Conservation (phyloP, 2,797 vertebrate genomes). For the Silurus aristotelis region DNA sequence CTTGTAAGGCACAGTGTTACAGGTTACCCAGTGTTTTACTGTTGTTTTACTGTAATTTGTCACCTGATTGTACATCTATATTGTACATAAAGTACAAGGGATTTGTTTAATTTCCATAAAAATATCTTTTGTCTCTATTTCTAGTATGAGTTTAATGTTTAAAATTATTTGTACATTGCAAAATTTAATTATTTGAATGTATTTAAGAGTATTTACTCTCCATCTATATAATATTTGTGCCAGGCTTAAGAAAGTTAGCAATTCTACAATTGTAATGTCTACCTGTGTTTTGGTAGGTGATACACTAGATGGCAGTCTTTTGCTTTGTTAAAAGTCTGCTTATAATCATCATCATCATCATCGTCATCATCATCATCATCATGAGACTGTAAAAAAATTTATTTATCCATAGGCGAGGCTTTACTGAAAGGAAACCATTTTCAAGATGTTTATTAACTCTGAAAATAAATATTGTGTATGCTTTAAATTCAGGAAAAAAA, state of each 20-base stretch:
- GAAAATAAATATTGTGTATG: not conserved
- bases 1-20: not conserved
- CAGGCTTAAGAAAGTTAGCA: not conserved
- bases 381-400: not conserved
- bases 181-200: not conserved
- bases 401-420: not conserved
- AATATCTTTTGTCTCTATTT: not conserved
- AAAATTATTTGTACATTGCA: not conserved
- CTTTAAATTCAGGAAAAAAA: not conserved
- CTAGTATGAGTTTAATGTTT: not conserved
- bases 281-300: not conserved
- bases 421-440: not conserved
- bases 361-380: too few species aligned
- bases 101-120: not conserved
- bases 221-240: not conserved
- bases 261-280: not conserved
- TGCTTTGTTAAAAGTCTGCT: slow-evolving; percentile 9
- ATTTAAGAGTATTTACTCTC: not conserved
- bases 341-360: not conserved
- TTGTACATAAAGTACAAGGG: not conserved
- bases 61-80: not conserved
- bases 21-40: not conserved
- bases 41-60: not conserved
- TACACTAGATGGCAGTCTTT: slow-evolving; percentile 55
- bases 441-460: not conserved